These are phyloP conservation scores for Dolomedes plantarius DNA, from an alignment of 2,888 invertebrate species.

Conservation along the genomic window DNA sequence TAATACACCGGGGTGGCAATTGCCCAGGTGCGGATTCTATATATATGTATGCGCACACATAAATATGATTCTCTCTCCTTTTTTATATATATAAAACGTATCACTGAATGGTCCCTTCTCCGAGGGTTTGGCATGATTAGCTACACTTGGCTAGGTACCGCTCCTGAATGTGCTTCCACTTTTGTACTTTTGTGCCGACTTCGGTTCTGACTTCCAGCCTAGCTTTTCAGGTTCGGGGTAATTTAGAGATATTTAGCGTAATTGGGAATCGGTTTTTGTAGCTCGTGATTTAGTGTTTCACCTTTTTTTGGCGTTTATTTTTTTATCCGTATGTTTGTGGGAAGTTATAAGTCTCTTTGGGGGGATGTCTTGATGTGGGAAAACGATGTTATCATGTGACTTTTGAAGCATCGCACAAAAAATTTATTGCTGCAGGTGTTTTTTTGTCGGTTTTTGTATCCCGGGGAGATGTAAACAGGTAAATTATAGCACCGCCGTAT, in stretches of 20 bases:
- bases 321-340: not conserved
- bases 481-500: too few species aligned
- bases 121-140: slow-evolving; percentile 63
- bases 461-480: too few species aligned
- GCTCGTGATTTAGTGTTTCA: not conserved
- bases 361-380: not conserved
- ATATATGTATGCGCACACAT: slow-evolving; percentile 50
- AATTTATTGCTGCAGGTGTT: slow-evolving; percentile 1
- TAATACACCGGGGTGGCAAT: slow-evolving; percentile 61
- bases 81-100: slow-evolving; percentile 12
- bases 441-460: too few species aligned
- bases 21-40: slow-evolving; percentile 66
- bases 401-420: not conserved
- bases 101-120: slow-evolving; percentile 50
- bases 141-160: slow-evolving; percentile 54
- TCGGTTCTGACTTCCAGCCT: slow-evolving; percentile 42
- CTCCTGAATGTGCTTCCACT: slow-evolving; percentile 28
- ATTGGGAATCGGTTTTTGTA: slow-evolving; percentile 32
- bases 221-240: slow-evolving; percentile 43
- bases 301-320: not conserved
- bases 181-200: slow-evolving; percentile 12
- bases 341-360: not conserved
- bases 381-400: not conserved
- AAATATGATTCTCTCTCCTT: slow-evolving; percentile 41
- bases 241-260: slow-evolving; percentile 59